Percentiles rank a stretch among this genome's conserved stretches.
Conservation (phyloP, 2,797 vertebrate genomes). For the Gymnothorax reevesii region DNA sequence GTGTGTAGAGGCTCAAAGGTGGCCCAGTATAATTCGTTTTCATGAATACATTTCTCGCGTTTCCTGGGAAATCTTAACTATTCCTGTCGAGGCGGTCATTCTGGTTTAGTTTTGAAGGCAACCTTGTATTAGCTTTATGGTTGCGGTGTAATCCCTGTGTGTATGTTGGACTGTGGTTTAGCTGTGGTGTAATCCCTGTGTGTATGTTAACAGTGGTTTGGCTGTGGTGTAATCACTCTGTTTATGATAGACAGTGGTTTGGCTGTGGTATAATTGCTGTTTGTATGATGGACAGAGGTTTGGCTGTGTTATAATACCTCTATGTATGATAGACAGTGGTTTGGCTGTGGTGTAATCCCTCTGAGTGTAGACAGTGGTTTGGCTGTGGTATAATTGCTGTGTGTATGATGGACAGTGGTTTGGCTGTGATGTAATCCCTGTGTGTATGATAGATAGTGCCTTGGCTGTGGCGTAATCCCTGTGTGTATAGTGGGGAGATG, state of each 20-base stretch:
- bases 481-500: not conserved
- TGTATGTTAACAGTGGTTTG: not conserved
- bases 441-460: not conserved
- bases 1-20: not conserved
- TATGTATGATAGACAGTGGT: no score
- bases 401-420: no score
- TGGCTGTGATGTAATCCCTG: conserved; percentile 8
- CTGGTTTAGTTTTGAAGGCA: not conserved
- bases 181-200: conserved; percentile 9
- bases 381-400: no score
- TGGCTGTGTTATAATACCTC: no score
- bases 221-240: no score
- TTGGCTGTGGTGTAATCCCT: conserved; percentile 13
- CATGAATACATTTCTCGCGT: not conserved
- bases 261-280: no score
- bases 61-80: conserved; percentile 13
- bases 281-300: no score
- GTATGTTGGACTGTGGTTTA: no score
- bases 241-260: no score
- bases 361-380: no score
- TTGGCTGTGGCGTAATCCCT: conserved; percentile 1
- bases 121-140: no score
- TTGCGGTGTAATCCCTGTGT: no score
- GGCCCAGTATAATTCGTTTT: not conserved
- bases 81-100: not conserved